Evolutionary conservation across 2,888 invertebrate genomes (phyloP), one percentile per base, ranked within the genome.

Genomic region (Hofmannophila pseudospretella): DNA sequence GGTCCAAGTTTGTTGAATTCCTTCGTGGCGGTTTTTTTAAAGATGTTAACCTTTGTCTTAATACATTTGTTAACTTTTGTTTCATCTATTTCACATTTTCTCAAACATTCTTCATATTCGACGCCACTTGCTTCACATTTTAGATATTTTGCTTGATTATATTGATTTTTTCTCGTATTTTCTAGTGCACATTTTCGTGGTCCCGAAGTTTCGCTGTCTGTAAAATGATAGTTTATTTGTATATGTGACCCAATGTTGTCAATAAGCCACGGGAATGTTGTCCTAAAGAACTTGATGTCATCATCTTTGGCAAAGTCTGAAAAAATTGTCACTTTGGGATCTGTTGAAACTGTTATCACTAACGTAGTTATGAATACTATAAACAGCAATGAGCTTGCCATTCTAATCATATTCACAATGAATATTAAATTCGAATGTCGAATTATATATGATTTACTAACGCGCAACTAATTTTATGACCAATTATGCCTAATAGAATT

Each of bases 181-280:
- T 19, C 19, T 19, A 16, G 9, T 3, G 10, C 19, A 19, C 19
- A 31, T 9, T 19, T 16, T 9, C 19, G n/a, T 19, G 23, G 23
- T 23, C 23, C 23, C 14, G 49, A 46, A 9, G 38, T 39, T 4
- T 42, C 52, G 34, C 44, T 45, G 25, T 54, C 48, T 26, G 49
- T 53, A 29, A 63, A 62, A 28, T 50, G 39, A 34, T 49, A 63
- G 7, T 45, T 42, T 1, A 57, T 53, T 22, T 32, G 39, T 23
- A 64, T 36, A 10, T 52, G 36, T 2, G 42, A 33, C 2, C 58
- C 63, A 11, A 58, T 44, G 22, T 64, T 60, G 13, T 59, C 56
- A 1, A 56, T 45, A 7, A 66, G 43, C 54, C 57, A 66, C 2
- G 61, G 63, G 7, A 57, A 45, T 2, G 51, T 49, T 5, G 36